Base-by-base conservation (phyloP, 1,140 invertebrate genomes). In the Cataglyphis hispanica region DNA sequence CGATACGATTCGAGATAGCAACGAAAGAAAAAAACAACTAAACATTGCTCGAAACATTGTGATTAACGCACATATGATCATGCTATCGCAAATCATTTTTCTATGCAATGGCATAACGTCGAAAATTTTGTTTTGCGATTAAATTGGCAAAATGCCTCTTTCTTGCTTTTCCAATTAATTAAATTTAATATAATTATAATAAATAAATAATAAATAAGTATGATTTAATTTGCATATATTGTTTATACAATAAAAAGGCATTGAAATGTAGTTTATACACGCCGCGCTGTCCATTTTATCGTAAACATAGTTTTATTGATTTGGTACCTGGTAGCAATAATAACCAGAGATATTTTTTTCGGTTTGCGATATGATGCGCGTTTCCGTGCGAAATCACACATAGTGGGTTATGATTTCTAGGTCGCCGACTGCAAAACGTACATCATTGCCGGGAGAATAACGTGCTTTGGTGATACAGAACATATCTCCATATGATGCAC, bases 11-110 rank as follows among this genome's bases (percentile, higher is more conserved):
- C 60, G 63, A 87, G 37, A 31, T 25, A 13, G 13, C n/a, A 50
- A 53, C 11, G 43, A 60, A 80, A 60, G 50, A 69, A 89, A 89
- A 89, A 89, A 86, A 87, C 84, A 87, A 87, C 80, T 81, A 76
- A 89, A 87, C n/a, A n/a, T 61, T 64, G 53, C 43, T 77, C 22
- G 64, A 22, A 58, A 70, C 11, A 4, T 19, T 0, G 19, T 27
- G 27, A 16, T 81, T 37, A 31, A 56, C 5, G 66, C 72, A 25
- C 37, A 72, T 46, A 58, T 50, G 16, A 25, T 58, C 25, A 63
- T 25, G 1, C 2, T 13, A 25, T 27, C 22, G 74, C 25, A 58
- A 74, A 22, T 74, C 22, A 22, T 34, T 77, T 64, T 19, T 34
- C 37, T 11, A n/a, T 13, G 0, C 6, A 22, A 74, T 25, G 6